A percentile compares a stretch with the other conserved stretches of the same genome.
phyloP scores from a whole-genome alignment of 2,888 invertebrate genomes.

The Yponomeuta sedellus region DNA sequence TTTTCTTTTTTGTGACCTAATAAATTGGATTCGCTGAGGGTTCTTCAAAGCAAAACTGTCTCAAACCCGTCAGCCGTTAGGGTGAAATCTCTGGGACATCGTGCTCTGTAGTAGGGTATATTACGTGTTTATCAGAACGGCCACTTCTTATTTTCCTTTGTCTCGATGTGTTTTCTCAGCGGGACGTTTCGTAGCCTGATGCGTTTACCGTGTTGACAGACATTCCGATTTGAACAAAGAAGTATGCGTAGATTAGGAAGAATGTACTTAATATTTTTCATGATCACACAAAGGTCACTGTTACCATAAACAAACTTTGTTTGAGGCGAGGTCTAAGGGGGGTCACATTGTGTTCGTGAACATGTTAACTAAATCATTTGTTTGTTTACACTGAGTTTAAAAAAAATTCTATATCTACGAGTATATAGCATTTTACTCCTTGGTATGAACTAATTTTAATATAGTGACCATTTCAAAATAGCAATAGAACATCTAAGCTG shows the following conservation, averaged over 20 bases:
- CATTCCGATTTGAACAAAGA: not conserved
- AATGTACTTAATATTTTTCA: not conserved
- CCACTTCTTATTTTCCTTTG: not conserved
- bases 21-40: not conserved
- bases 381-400: too few relatives aligned
- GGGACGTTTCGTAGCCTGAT: constrained; percentile 4
- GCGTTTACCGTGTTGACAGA: constrained; percentile 10
- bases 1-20: not conserved
- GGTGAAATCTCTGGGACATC: not conserved
- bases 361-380: too few relatives aligned
- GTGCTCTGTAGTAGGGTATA: not conserved
- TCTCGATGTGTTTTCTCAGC: constrained; percentile 8
- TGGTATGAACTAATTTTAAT: too few relatives aligned
- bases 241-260: too few relatives aligned
- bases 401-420: too few relatives aligned
- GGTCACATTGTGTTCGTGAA: too few relatives aligned
- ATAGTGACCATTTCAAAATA: too few relatives aligned
- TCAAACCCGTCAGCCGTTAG: not conserved
- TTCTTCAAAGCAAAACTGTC: not conserved
- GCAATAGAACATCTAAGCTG: too few relatives aligned
- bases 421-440: too few relatives aligned
- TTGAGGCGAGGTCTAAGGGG: too few relatives aligned
- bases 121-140: not conserved
- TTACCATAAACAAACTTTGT: too few relatives aligned
- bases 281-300: not conserved